Base-by-base conservation (phyloP, 2,797 vertebrate species). In the Anguilla pacifica region DNA sequence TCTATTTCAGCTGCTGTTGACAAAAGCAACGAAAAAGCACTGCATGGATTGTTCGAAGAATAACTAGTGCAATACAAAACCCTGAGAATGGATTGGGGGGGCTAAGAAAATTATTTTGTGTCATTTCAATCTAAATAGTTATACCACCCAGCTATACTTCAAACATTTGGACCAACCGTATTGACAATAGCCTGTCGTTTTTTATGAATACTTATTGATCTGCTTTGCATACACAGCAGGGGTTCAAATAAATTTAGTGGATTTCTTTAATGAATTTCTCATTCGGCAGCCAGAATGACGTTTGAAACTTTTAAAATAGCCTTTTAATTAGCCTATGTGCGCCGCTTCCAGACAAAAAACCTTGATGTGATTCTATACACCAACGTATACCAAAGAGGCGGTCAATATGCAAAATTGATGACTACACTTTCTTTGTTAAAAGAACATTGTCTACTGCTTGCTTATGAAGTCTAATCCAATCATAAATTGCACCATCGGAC, bases 401-500 rank as follows among this genome's bases (percentile, higher is more conserved):
- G 96, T 96, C 96, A 95, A 96, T 96, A 96, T 95, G 96, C 96
- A 97, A 96, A 97, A 97, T 93, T 96, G 96, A 97, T 97, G 97
- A 96, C 95, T 93, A 93, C 93, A 94, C 91, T 92, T 94, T 95
- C 94, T 98, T 98, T 98, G 97, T 97, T 93, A 91, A 89, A 92
- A 77, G 92, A 92, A 95, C 96, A 96, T 97, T 97, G 97, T 97
- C 96, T 92, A 91, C 93, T 92, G 94, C 96, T 95, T 96, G 96
- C 97, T 98, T 97, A 97, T 98, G 96, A 97, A 97, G 97, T 97
- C 97, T 98, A 98, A 99, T 99, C 97, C 97, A 98, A 98, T 98
- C 98, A 97, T 98, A 97, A 98, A 98, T 97, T 97, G 97, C 95
- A 92, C 94, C 93, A 91, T 92, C 92, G 92, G 93, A 95, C 98